Conservation (phyloP, 2,797 vertebrate genomes). For the Gymnopithys bicolor region DNA sequence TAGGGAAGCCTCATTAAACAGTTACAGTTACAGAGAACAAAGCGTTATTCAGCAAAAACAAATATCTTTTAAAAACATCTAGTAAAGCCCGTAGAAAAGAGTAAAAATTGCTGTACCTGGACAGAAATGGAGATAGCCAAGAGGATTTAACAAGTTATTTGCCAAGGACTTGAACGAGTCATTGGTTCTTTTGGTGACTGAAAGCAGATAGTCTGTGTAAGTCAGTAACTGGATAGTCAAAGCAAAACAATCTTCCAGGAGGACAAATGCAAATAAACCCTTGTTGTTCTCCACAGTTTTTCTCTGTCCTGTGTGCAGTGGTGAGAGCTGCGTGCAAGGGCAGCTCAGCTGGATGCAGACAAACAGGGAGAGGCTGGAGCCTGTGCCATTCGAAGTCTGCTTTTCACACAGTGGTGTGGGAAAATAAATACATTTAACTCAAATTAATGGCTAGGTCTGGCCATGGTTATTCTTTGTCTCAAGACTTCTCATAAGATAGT, state of each 20-base stretch:
- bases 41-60: not conserved
- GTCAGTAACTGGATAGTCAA: not conserved
- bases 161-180: not conserved
- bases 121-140: not conserved
- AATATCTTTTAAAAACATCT: not conserved
- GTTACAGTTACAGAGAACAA: not conserved
- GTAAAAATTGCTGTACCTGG: not conserved
- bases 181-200: rapidly evolving
- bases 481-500: not conserved
- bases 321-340: not conserved
- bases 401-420: not conserved
- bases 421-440: not conserved
- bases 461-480: not conserved
- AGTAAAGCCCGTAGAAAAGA: not conserved
- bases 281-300: not conserved
- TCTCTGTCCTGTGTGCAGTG: not conserved
- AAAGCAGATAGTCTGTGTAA: not conserved
- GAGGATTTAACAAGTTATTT: not conserved
- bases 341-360: not conserved
- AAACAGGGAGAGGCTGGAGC: not conserved
- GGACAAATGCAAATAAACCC: not conserved
- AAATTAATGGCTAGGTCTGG: not conserved
- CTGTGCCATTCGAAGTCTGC: not conserved
- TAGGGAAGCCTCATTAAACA: not conserved
- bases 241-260: not conserved